Evolutionary conservation across 2,113 vertebrate genomes (phyloP), one percentile per base, ranked within the genome.

Genomic region (Falcunculus frontatus): DNA sequence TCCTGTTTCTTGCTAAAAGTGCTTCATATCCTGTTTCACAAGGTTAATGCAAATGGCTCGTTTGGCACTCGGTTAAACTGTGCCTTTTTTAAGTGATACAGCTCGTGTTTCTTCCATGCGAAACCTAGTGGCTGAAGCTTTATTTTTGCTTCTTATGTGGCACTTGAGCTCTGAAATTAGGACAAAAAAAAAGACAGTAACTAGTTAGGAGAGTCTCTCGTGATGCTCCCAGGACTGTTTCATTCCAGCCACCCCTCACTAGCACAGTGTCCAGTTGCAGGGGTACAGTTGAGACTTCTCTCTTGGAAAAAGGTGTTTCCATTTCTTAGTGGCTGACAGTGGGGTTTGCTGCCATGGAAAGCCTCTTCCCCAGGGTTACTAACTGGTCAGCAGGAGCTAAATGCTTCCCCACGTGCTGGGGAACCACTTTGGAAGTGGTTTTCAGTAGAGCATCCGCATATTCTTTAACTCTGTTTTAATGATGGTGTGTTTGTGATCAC

Each of bases 261-360:
- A 13, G 16, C 57, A 9, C 46, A 1, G 0, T 20, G 53, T 59
- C 74, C 1, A 0, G 25, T 23, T 37, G 29, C 2, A 3, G 32
- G 22, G 26, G 4, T 29, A 6, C 0, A 0, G 2, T 0, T 79
- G 56, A 11, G 35, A 23, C 25, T 87, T 52, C 5, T n/a, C 22
- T 57, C 46, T 16, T 12, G 21, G 69, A 46, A 30, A 67, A 83
- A 23, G 27, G 41, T 32, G 8, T 56, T 53, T 69, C 56, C 2
- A 1, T 63, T 73, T 30, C 35, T 80, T 55, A 20, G 20, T 33
- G 42, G 11, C 6, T 68, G 41, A 10, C 84, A 72, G 47, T 6
- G 4, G 47, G 25, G 17, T 65, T 79, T 90, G 60, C 65, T 74
- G 70, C 15, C 33, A 3, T 4, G 20, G 74, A 42, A 50, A 47